phyloP scores from a whole-genome alignment of 2,797 vertebrate species.

The Lagodon rhomboides region DNA sequence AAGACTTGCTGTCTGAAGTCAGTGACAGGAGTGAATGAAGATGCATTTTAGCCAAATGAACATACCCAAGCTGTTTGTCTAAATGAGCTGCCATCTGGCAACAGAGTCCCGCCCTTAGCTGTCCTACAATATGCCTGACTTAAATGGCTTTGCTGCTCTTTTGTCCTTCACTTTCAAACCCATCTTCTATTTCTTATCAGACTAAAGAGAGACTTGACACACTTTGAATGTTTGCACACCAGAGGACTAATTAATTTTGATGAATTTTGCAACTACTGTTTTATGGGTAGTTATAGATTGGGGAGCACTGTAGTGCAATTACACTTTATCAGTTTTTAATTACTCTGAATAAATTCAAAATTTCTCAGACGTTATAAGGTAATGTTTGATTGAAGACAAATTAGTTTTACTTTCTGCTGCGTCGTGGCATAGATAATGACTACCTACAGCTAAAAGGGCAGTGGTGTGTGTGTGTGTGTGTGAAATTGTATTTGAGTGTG shows the following conservation, averaged over 20 bases:
- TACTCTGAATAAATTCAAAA: slow-evolving; percentile 33
- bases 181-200: slow-evolving; percentile 3
- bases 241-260: slow-evolving; percentile 37
- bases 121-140: slow-evolving; percentile 14
- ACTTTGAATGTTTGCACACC: slow-evolving; percentile 20
- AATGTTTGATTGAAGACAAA: slow-evolving; percentile 35
- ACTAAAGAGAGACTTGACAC: not conserved
- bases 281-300: slow-evolving; percentile 12
- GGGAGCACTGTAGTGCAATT: slow-evolving; percentile 36
- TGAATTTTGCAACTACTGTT: slow-evolving; percentile 20
- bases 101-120: slow-evolving; percentile 4
- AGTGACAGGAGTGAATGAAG: slow-evolving; percentile 24
- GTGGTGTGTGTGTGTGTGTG: slow-evolving; percentile 1
- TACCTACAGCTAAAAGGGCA: not conserved
- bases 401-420: slow-evolving; percentile 17
- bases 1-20: not conserved
- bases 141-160: slow-evolving; percentile 23
- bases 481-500: not conserved
- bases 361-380: slow-evolving; percentile 27
- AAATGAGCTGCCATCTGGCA: slow-evolving; percentile 55
- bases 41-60: slow-evolving; percentile 41
- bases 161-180: slow-evolving; percentile 50
- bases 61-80: slow-evolving; percentile 50
- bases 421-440: slow-evolving; percentile 33
- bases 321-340: slow-evolving; percentile 63